A percentile compares a stretch with the other conserved stretches of the same genome.
Evolutionary conservation across 2,797 vertebrate genomes (phyloP).

Genomic region (Heterohyrax brucei): DNA sequence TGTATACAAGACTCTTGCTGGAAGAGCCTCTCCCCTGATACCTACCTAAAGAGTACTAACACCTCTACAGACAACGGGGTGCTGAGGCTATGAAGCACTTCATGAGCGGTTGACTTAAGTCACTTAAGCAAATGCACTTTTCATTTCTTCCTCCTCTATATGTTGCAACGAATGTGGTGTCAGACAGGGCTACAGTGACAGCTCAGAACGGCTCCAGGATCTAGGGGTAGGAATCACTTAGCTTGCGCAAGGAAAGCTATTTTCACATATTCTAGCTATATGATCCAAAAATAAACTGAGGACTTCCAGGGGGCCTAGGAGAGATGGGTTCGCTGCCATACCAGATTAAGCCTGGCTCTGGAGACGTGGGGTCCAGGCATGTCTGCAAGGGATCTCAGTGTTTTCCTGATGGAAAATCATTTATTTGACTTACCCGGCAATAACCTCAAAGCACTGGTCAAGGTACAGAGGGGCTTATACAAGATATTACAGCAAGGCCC

Average conservation of each 20-base stretch:
- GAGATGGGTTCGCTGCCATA: constrained; percentile 30
- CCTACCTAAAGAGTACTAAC: neutral
- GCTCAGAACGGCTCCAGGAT: constrained; percentile 64
- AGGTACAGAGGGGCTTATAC: neutral
- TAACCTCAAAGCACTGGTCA: neutral
- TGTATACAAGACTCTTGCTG: neutral
- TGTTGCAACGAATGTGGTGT: neutral
- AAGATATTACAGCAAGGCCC: neutral
- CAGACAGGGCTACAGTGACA: constrained; percentile 7
- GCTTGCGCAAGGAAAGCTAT: constrained; percentile 71
- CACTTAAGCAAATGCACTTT: constrained; percentile 5
- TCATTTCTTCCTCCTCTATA: constrained; percentile 34
- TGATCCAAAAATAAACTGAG: constrained; percentile 77
- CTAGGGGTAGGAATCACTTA: constrained; percentile 61
- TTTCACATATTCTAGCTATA: constrained; percentile 77
- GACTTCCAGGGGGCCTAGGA: constrained; percentile 66
- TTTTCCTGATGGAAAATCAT: constrained; percentile 26
- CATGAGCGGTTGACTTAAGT: neutral
- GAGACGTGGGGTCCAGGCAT: neutral
- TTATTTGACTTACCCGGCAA: constrained; percentile 7
- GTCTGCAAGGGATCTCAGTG: neutral
- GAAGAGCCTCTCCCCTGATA: neutral
- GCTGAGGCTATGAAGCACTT: neutral
- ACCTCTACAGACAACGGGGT: neutral
- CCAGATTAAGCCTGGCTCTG: constrained; percentile 4